A percentile compares a stretch with the other conserved stretches of the same genome.
These are phyloP conservation scores for Misgurnus anguillicaudatus DNA, from an alignment of 2,113 vertebrate genomes.

Conservation along the genomic window DNA sequence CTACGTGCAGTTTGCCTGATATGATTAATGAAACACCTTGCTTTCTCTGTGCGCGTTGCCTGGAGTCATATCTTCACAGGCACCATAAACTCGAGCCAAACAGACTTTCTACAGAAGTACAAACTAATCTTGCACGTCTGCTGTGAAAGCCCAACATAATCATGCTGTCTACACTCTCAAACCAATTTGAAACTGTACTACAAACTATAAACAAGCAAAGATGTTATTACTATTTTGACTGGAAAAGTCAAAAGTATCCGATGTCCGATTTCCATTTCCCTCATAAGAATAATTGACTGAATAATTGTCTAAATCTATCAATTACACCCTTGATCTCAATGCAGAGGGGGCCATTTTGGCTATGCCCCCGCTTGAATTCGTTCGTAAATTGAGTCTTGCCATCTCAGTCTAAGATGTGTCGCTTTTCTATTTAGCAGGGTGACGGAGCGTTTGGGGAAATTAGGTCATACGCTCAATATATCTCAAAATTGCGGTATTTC, in stretches of 20 bases:
- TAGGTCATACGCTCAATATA: conserved; percentile 40
- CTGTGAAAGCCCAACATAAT: background rate
- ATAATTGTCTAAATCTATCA: conserved; percentile 34
- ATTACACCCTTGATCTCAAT: conserved; percentile 25
- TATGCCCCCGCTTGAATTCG: conserved; percentile 44
- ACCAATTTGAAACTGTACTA: conserved; percentile 16
- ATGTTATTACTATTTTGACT: background rate
- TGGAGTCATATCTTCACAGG: conserved; percentile 46
- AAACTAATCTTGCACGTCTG: conserved; percentile 5
- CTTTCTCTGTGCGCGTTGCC: conserved; percentile 32
- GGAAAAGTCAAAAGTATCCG: background rate
- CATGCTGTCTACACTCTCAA: conserved; percentile 1
- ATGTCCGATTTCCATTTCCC: conserved; percentile 34
- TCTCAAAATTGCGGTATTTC: conserved; percentile 35
- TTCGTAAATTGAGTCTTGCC: conserved; percentile 32
- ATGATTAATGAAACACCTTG: conserved; percentile 56
- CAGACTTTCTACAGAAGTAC: background rate
- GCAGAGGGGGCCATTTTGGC: conserved; percentile 18
- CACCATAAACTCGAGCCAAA: background rate
- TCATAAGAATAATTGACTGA: conserved; percentile 35
- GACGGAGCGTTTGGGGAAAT: conserved; percentile 40
- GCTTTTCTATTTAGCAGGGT: conserved; percentile 21
- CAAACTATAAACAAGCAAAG: conserved; percentile 17
- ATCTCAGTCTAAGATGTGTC: conserved; percentile 3
- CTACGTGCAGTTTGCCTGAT: conserved; percentile 32